A percentile compares a stretch with the other conserved stretches of the same genome.
These are phyloP conservation scores for Acanthopagrus latus DNA, from an alignment of 2,797 vertebrate genomes.

Conservation along the genomic window DNA sequence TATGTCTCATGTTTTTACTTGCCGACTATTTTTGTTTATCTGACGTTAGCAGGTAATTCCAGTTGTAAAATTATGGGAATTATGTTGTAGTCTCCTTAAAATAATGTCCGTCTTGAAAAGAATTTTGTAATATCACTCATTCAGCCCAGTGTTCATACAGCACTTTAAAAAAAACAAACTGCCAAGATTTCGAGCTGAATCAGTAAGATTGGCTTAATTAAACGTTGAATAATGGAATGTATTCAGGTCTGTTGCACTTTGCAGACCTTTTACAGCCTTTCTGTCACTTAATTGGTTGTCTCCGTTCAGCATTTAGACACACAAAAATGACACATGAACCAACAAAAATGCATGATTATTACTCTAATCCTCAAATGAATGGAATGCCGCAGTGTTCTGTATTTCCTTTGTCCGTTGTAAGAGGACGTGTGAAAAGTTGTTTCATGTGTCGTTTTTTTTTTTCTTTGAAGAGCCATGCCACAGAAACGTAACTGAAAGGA, in stretches of 20 bases:
- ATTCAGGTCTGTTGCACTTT: constrained; percentile 61
- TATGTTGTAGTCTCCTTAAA: constrained; percentile 55
- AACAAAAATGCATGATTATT: constrained; percentile 43
- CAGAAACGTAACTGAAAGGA: constrained; percentile 24
- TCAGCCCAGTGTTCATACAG: constrained; percentile 74
- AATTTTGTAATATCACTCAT: constrained; percentile 55
- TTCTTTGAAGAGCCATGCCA: constrained; percentile 40
- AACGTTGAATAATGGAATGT: constrained; percentile 56
- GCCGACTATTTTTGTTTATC: constrained; percentile 52
- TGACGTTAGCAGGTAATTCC: constrained; percentile 64
- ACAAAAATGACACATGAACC: constrained; percentile 34
- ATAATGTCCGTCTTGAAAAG: constrained; percentile 50
- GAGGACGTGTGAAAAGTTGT: constrained; percentile 36
- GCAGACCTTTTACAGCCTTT: constrained; percentile 48
- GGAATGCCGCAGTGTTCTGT: constrained; percentile 34
- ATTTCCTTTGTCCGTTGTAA: constrained; percentile 13
- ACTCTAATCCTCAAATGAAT: constrained; percentile 11
- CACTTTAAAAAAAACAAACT: constrained; percentile 80
- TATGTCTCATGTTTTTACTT: constrained; percentile 66
- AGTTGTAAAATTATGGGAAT: constrained; percentile 61
- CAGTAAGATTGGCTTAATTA: constrained; percentile 53
- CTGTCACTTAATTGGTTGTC: constrained; percentile 16
- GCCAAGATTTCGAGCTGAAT: constrained; percentile 74
- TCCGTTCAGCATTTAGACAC: constrained; percentile 43
- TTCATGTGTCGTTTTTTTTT: constrained; percentile 50